Conservation (phyloP, 2,888 invertebrate genomes). For the Isoperla grammatica region DNA sequence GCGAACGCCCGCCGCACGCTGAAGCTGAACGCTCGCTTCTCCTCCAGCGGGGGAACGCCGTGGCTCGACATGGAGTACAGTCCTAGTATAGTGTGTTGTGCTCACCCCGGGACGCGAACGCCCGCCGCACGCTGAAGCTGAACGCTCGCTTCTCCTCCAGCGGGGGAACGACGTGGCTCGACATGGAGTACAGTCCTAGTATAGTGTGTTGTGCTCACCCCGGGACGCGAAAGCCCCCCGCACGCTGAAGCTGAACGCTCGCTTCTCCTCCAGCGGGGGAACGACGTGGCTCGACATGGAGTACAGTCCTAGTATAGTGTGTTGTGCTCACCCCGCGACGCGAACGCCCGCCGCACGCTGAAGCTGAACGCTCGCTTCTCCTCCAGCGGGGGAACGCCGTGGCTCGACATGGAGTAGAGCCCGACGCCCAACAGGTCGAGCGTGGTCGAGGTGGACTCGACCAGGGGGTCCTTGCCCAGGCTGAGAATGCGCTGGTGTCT, state of each 20-base stretch:
- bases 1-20: too few species aligned
- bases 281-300: slow-evolving; percentile 34
- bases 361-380: slow-evolving; percentile 52
- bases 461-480: slow-evolving; percentile 70
- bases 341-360: slow-evolving; percentile 33
- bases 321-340: too few species aligned
- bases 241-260: slow-evolving; percentile 44
- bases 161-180: too few species aligned
- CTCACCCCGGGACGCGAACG: too few species aligned
- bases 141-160: slow-evolving; percentile 43
- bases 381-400: slow-evolving; percentile 40
- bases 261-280: slow-evolving; percentile 39
- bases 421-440: slow-evolving; percentile 41
- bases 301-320: too few species aligned
- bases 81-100: too few species aligned
- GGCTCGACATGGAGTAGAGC: slow-evolving; percentile 41
- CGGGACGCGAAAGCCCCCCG: slow-evolving; percentile 37
- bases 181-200: too few species aligned
- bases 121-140: slow-evolving; percentile 42
- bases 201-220: too few species aligned
- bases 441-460: slow-evolving; percentile 40
- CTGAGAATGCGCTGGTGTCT: slow-evolving; percentile 80
- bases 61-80: too few species aligned
- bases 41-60: too few species aligned
- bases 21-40: too few species aligned